A percentile compares a stretch with the other conserved stretches of the same genome.
phyloP scores from a whole-genome alignment of 2,797 vertebrate genomes.

The Lycodopsis pacificus region DNA sequence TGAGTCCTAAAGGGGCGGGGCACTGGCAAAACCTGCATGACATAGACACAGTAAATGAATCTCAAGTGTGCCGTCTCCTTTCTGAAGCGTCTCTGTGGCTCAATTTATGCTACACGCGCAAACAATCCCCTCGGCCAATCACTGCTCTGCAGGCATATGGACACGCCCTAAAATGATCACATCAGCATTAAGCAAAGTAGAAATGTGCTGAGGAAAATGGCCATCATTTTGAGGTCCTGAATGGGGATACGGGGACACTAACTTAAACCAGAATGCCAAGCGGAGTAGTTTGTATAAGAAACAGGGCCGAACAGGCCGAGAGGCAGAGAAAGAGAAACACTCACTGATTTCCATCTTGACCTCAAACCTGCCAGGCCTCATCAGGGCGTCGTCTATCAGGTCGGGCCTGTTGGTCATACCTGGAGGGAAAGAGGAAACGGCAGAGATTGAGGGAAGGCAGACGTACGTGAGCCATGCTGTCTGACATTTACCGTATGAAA shows the following conservation, averaged over 20 bases:
- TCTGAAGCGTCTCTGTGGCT: no score
- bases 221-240: background rate
- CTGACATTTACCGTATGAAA: background rate
- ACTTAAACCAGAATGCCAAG: background rate
- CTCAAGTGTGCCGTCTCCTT: no score
- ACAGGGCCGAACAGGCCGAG: background rate
- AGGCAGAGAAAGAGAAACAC: constrained; percentile 20
- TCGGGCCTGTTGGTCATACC: constrained; percentile 99
- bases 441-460: background rate
- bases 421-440: constrained; percentile 58
- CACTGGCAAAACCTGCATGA: no score
- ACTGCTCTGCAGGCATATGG: background rate
- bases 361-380: constrained; percentile 96
- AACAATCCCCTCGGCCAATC: background rate
- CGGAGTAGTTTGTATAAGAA: background rate
- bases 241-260: no score
- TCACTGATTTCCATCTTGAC: constrained; percentile 99
- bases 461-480: background rate
- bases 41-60: no score
- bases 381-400: constrained; percentile 96
- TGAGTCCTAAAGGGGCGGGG: no score
- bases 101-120: background rate
- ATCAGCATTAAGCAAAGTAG: background rate
- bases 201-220: background rate
- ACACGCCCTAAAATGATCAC: background rate